phyloP scores from a whole-genome alignment of 1,140 invertebrate genomes.

The Bombus terrestris region DNA sequence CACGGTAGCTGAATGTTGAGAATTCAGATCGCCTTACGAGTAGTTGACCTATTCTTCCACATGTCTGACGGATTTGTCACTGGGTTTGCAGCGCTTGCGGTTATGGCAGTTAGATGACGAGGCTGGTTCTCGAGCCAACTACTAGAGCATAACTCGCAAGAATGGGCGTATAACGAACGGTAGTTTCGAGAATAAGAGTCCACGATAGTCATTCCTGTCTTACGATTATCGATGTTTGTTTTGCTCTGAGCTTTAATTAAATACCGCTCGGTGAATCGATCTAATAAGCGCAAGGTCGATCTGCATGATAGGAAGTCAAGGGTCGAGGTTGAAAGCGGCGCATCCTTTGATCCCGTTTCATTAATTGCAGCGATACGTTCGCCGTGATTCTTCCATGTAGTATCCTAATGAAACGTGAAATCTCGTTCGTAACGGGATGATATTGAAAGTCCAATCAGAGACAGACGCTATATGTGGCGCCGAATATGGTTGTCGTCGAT shows the following conservation, averaged over 20 bases:
- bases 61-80: conserved; percentile 1
- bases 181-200: not conserved
- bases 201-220: not conserved
- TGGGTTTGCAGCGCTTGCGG: conserved; percentile 8
- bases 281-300: conserved; percentile 29
- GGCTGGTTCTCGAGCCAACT: conserved; percentile 4
- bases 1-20: not conserved
- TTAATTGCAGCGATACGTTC: conserved; percentile 4
- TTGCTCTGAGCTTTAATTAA: not conserved
- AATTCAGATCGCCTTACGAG: not conserved
- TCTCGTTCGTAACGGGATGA: conserved; percentile 5
- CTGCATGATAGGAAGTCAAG: not conserved
- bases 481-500: too few relatives aligned
- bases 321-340: conserved; percentile 16
- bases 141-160: conserved; percentile 10
- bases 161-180: not conserved
- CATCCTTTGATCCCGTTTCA: not conserved
- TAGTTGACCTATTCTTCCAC: conserved; percentile 34
- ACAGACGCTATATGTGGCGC: not conserved
- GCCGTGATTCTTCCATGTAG: not conserved
- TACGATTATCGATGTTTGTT: not conserved
- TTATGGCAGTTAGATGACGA: conserved; percentile 25
- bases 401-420: conserved; percentile 22
- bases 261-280: not conserved
- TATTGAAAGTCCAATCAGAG: conserved; percentile 10